Evolutionary conservation across 1,140 invertebrate genomes (phyloP).

Genomic region (Parasteatoda tepidariorum): DNA sequence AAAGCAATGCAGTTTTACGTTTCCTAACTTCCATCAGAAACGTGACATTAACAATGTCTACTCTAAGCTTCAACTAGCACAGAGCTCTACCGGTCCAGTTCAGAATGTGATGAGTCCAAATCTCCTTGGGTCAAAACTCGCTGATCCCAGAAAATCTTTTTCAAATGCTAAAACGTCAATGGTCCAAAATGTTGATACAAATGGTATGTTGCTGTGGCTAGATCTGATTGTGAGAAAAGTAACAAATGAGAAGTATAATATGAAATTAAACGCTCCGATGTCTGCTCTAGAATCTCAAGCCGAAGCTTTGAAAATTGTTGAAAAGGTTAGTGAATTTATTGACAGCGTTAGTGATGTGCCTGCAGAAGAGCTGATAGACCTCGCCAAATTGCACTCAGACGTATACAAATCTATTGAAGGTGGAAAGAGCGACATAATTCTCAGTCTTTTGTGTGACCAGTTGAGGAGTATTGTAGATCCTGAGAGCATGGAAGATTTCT

Average conservation of each 20-base stretch:
- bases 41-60: too few relatives aligned
- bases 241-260: not conserved
- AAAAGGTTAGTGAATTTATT: not conserved
- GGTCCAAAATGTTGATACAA: not conserved
- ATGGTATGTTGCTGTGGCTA: not conserved
- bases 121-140: not conserved
- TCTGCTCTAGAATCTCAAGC: not conserved
- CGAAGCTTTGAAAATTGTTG: not conserved
- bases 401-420: not conserved
- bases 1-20: too few relatives aligned
- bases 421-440: not conserved
- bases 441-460: not conserved
- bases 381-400: not conserved
- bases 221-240: not conserved
- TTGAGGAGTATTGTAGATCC: too few relatives aligned
- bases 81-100: too few relatives aligned
- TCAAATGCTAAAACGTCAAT: too few relatives aligned
- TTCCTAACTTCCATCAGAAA: too few relatives aligned
- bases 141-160: too few relatives aligned
- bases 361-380: not conserved
- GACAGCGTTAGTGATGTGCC: not conserved
- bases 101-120: not conserved
- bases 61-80: too few relatives aligned
- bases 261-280: not conserved
- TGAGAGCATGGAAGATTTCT: too few relatives aligned